Base-by-base conservation (phyloP, 1,140 invertebrate genomes). In the Aphidius ervi region DNA sequence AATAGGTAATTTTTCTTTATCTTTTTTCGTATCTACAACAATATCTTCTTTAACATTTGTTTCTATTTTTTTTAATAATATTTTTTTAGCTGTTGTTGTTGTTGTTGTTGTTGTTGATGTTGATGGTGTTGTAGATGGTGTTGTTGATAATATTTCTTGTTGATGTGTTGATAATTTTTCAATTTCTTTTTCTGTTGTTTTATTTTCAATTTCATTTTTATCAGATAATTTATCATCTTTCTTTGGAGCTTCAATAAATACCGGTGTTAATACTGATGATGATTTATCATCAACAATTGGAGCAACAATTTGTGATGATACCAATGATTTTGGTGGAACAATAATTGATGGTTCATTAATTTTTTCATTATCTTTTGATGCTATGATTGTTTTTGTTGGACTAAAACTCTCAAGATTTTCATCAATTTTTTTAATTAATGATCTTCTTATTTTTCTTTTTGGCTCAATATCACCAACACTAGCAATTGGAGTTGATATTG, bases 141-240 rank as follows among this genome's bases (percentile, higher is more conserved):
- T 31, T 31, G 23, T 31, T 31, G 23, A 31, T 41, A 85, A 81
- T 1, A 82, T 80, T 55, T 86, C 82, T 60, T 83, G 82, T 37
- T 83, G 81, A 63, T 82, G 74, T 3, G 82, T 83, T 67, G 87
- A 87, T 5, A 84, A 65, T 54, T 69, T 74, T 5, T 76, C 74
- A 10, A 80, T 80, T 64, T 85, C 84, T 1, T 65, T 66, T 68
- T 86, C 85, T 3, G 82, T 81, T 59, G 85, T 81, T 56, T 85
- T 84, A 43, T 82, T 80, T 10, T 82, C 80, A 39, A 78, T 77
- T 57, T 83, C 82, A 41, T 85, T 83, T 0, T 49, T 53, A 7
- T 68, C 65, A 39, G 39, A 64, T 46, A 67, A 64, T 6, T 67
- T 65, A 31, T 73, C 69, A 6, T 65, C 64, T 9, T 53, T 60